phyloP scores from a whole-genome alignment of 2,113 vertebrate species.

The Riparia riparia region DNA sequence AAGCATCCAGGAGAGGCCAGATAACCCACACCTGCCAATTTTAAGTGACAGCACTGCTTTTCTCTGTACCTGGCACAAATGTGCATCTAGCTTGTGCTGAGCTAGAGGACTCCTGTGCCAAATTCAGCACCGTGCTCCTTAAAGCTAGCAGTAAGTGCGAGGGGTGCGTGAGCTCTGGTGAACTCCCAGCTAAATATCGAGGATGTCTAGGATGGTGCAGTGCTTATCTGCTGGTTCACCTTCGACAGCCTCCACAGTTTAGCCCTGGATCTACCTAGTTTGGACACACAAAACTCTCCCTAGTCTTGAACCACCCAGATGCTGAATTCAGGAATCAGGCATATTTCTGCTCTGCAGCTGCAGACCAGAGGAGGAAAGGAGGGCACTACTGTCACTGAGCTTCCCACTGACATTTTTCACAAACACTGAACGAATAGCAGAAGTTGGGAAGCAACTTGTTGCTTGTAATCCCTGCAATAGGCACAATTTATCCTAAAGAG shows the following conservation, averaged over 20 bases:
- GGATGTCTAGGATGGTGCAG: too few species aligned
- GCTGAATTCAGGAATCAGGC: neutral
- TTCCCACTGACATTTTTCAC: neutral
- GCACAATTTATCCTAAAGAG: neutral
- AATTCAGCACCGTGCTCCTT: neutral
- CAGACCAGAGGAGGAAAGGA: neutral
- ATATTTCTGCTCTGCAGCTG: neutral
- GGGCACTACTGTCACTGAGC: neutral
- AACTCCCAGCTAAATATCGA: neutral
- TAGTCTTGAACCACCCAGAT: neutral
- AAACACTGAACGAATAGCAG: neutral
- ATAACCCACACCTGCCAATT: neutral
- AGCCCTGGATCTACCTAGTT: neutral
- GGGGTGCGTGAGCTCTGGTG: neutral
- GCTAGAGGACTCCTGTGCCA: neutral
- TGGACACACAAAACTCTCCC: neutral
- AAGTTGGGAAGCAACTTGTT: neutral
- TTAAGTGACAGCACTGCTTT: neutral
- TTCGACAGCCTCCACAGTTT: neutral
- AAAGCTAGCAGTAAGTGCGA: neutral
- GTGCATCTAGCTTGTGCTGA: accelerated
- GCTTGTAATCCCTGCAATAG: neutral
- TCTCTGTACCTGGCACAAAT: neutral
- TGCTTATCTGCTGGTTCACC: neutral
- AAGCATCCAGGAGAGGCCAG: neutral